Evolutionary conservation across 2,113 vertebrate species (phyloP).

Genomic region (Eptesicus fuscus): DNA sequence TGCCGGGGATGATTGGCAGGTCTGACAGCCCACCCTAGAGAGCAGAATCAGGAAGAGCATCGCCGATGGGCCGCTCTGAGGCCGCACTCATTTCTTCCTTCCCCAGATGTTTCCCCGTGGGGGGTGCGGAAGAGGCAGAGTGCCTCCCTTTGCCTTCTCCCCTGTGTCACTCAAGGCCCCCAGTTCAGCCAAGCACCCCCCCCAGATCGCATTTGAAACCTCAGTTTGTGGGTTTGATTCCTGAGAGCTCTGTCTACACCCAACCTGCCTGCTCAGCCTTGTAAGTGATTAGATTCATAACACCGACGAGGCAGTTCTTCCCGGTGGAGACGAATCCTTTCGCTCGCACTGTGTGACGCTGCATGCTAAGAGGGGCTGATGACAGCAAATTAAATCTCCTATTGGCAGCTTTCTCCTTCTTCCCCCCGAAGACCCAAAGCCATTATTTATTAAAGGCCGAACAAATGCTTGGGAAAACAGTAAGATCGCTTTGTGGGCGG

Average conservation of each 20-base stretch:
- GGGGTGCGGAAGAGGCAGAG: not conserved
- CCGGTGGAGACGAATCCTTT: slow-evolving; percentile 58
- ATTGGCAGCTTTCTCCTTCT: not conserved
- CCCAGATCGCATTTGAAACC: not conserved
- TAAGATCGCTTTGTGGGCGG: not conserved
- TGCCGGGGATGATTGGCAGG: slow-evolving; percentile 76
- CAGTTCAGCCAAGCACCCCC: not conserved
- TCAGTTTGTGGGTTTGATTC: slow-evolving; percentile 6
- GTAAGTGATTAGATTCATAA: slow-evolving; percentile 52
- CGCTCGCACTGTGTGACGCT: slow-evolving; percentile 22
- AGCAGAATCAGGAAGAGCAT: not conserved
- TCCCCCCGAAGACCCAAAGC: slow-evolving; percentile 14
- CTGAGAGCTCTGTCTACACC: not conserved
- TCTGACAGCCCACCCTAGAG: slow-evolving; percentile 45
- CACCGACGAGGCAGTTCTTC: slow-evolving; percentile 21
- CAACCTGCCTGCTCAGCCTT: slow-evolving; percentile 51
- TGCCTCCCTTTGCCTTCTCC: not conserved
- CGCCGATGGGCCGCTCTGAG: not conserved
- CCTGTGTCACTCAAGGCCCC: not conserved
- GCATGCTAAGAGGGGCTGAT: slow-evolving; percentile 66
- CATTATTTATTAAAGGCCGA: slow-evolving; percentile 43
- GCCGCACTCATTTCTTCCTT: slow-evolving; percentile 3
- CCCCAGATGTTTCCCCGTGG: accelerated
- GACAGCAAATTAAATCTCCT: slow-evolving; percentile 56
- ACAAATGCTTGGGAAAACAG: slow-evolving; percentile 6